Base-by-base conservation (phyloP, 2,888 invertebrate species). In the Drosophila paracracens region DNA sequence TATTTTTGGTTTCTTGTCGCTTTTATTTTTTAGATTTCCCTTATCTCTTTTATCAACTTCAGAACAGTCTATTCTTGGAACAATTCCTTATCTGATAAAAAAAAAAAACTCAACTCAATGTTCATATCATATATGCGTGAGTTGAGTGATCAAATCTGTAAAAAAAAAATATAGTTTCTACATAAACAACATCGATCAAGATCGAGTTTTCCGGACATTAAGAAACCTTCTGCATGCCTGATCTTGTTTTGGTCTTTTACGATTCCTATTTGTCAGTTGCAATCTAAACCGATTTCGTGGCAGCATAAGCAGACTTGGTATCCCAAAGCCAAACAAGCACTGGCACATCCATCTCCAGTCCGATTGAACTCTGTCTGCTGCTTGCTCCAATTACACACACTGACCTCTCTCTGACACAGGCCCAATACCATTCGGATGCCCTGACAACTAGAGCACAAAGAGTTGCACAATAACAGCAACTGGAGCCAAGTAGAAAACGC, bases 401-500 rank as follows among this genome's bases (percentile, higher is more conserved):
- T 52, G 68, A 68, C 56, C 69, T 18, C 68, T 25, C 68, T 36
- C 62, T n/a, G 40, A 36, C 51, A 27, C 54, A 59, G 18, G 11
- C 68, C 43, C 33, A 33, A 31, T 38, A 36, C 43, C 63, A 67
- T 75, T 70, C 48, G 70, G 79, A 63, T 57, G 74, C 65, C 74
- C 67, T 66, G 76, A 65, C 70, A 78, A 64, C 61, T 54, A 63
- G 40, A 21, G 59, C 27, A 29, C 25, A 66, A 29, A 29, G 52
- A 66, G 61, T 78, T 75, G 70, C 61, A 72, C 81, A 79, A 69
- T 58, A 40, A 38, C 38, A 43, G 63, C 51, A 59, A 67, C 31
- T 59, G 59, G 59, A 56, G 36, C n/a, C 48, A 74, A 54, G 78
- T 52, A 50, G 56, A 52, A 79, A 79, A 63, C 76, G 76, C 80